Evolutionary conservation across 2,113 vertebrate species (phyloP).

Genomic region (Saguinus midas): DNA sequence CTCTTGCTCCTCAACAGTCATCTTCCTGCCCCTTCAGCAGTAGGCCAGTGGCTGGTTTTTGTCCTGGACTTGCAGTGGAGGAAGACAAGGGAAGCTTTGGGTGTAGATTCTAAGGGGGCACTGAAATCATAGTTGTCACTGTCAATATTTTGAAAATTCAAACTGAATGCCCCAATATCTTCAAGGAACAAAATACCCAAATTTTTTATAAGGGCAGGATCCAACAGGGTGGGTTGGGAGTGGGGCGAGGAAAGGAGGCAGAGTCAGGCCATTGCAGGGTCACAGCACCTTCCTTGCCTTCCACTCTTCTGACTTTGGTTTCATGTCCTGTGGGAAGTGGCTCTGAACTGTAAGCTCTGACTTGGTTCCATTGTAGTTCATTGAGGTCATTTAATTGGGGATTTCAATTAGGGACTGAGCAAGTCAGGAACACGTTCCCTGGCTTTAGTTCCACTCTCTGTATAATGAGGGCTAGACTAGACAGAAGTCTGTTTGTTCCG

Average conservation of each 20-base stretch:
- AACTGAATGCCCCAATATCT: background rate
- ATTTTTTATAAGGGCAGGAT: background rate
- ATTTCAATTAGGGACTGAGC: background rate
- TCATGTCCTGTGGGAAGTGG: background rate
- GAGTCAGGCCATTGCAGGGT: background rate
- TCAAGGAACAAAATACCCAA: background rate
- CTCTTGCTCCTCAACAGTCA: background rate
- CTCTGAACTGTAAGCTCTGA: background rate
- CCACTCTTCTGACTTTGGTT: background rate
- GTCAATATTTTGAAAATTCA: background rate
- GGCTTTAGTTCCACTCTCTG: background rate
- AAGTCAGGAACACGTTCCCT: background rate
- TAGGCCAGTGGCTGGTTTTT: background rate
- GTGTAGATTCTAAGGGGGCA: background rate
- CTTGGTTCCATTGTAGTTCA: background rate
- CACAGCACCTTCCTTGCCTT: background rate
- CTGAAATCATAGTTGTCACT: background rate
- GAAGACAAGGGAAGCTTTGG: background rate
- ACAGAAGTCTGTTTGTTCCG: background rate
- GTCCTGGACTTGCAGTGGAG: background rate
- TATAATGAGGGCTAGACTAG: background rate
- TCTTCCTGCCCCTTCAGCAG: background rate
- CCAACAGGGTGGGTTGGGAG: fast-evolving
- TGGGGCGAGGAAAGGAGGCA: background rate
- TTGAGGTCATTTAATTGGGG: background rate